Percentiles rank a stretch among this genome's conserved stretches.
phyloP scores from a whole-genome alignment of 2,888 invertebrate genomes.

The Hetaerina titia region DNA sequence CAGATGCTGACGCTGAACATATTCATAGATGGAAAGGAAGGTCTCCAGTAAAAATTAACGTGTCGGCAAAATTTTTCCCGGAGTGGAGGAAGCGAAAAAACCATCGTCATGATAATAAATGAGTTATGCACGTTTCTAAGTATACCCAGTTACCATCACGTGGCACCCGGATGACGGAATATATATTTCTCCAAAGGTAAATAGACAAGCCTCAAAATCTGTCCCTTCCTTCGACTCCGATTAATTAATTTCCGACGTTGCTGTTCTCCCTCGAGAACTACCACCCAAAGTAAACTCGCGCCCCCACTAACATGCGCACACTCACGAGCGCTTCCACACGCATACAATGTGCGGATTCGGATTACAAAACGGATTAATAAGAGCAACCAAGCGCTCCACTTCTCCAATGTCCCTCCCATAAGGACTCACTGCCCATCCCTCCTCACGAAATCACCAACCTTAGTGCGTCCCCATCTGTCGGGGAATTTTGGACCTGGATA shows the following conservation, averaged over 20 bases:
- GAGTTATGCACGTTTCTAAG: no score
- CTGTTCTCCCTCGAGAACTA: not conserved
- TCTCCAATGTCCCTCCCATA: not conserved
- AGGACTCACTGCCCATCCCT: not conserved
- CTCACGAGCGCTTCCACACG: not conserved
- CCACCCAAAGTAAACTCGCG: not conserved
- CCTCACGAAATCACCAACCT: not conserved
- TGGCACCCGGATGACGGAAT: no score
- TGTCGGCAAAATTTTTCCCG: no score
- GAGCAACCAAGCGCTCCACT: not conserved
- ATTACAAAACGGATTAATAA: conserved; percentile 1
- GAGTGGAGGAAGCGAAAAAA: no score
- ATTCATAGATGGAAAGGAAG: no score
- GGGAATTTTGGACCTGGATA: not conserved
- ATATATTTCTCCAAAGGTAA: no score
- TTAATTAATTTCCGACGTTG: not conserved
- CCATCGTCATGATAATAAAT: no score
- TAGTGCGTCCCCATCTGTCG: not conserved
- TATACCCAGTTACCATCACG: no score
- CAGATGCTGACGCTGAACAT: no score
- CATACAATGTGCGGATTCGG: not conserved
- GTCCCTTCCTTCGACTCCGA: not conserved
- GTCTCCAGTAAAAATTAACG: no score
- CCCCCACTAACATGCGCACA: not conserved
- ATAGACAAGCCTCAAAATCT: no score